Evolutionary conservation across 1,140 invertebrate species (phyloP).

Genomic region (Solen grandis): DNA sequence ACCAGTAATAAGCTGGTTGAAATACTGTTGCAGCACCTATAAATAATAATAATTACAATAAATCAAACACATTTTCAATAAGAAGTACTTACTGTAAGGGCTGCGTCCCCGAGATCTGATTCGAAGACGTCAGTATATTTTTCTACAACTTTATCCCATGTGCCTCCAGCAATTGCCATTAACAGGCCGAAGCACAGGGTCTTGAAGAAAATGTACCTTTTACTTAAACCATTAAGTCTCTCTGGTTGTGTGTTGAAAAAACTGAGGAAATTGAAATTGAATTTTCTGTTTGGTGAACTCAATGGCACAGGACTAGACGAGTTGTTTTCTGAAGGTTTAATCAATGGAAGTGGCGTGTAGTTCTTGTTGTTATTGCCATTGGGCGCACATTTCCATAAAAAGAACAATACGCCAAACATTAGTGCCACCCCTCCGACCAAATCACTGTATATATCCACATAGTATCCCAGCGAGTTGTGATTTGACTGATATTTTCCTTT

Average conservation of each 20-base stretch:
- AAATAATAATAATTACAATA: too few species aligned
- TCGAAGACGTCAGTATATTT: conserved; percentile 62
- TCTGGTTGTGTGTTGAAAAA: conserved; percentile 9
- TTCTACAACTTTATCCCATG: conserved; percentile 67
- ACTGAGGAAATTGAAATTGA: conserved; percentile 43
- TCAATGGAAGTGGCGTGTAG: conserved; percentile 49
- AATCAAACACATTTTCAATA: too few species aligned
- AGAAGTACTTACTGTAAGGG: conserved; percentile 65
- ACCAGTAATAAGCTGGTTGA: too few species aligned
- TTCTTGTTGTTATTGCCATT: conserved; percentile 26
- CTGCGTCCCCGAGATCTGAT: conserved; percentile 59
- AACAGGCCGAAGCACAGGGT: conserved; percentile 65
- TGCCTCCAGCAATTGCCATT: conserved; percentile 58
- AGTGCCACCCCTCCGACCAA: conserved; percentile 69
- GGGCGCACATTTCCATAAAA: conserved; percentile 65
- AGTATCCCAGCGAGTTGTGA: conserved; percentile 70
- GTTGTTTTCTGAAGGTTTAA: conserved; percentile 52
- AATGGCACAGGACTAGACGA: conserved; percentile 30
- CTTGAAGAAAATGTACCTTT: conserved; percentile 69
- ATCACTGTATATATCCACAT: conserved; percentile 73
- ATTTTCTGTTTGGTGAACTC: conserved; percentile 43
- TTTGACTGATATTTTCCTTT: conserved; percentile 66
- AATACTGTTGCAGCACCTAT: too few species aligned
- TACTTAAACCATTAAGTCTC: conserved; percentile 38
- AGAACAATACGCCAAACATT: conserved; percentile 67